Base-by-base conservation (phyloP, 2,797 vertebrate genomes). In the Sylvia borin region DNA sequence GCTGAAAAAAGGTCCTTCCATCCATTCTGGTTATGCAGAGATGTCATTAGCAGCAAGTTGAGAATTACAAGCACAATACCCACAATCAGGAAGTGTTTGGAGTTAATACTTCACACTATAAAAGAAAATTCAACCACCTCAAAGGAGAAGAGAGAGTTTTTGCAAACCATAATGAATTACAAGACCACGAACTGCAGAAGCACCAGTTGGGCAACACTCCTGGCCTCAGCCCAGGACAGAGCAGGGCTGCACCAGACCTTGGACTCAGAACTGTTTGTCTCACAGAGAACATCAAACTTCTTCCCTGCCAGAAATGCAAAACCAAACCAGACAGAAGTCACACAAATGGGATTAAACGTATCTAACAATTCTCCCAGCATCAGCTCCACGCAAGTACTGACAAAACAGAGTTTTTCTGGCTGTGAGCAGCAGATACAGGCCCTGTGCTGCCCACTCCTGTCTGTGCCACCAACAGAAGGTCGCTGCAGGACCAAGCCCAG, bases 81-180 rank as follows among this genome's bases (percentile, higher is more conserved):
- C 0, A 0, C 2, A 1, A 57, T 16, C 45, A 19, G 0, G 25
- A 16, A 60, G 4, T 5, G 76, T 51, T 22, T 81, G 64, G 50
- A 66, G 47, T 36, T 40, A 88, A 60, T 8, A 34, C 15, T 40
- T 60, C 40, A 50, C 4, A 3, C 7, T 9, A 0, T 3, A n/a
- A 45, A 36, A 64, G 43, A 26, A 58, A 84, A 62, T 42, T 1
- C 54, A 25, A 67, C 19, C 42, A 58, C 43, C 77, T 32, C 36
- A 12, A 65, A 80, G 32, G 32, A 17, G 22, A 62, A 54, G 55
- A 31, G 61, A 45, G 19, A 6, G 9, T 3, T 60, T 77, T 40
- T 78, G 66, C 79, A 74, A 75, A 36, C 20, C 48, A 32, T 0
- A 16, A 36, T 10, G 16, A 53, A 81, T 55, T 55, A 55, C 83